A percentile compares a stretch with the other conserved stretches of the same genome.
These are phyloP conservation scores for Eueides isabella DNA, from an alignment of 1,140 invertebrate species.

Conservation along the genomic window DNA sequence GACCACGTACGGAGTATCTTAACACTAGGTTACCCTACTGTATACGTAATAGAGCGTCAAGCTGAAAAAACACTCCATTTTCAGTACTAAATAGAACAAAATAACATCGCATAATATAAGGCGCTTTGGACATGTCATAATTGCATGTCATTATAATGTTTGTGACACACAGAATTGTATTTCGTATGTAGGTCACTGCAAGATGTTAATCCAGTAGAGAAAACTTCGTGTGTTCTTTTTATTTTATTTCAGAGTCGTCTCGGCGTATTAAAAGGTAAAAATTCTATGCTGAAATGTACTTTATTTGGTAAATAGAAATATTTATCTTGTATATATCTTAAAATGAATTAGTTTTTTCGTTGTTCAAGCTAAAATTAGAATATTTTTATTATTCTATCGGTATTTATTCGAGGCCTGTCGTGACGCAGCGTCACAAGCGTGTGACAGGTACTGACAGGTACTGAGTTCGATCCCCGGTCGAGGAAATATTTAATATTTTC, in stretches of 20 bases:
- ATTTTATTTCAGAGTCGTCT: neutral
- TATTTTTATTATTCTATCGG: too few species aligned
- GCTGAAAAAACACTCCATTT: too few species aligned
- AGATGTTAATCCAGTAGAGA: slow-evolving; percentile 10
- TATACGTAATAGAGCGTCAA: too few species aligned
- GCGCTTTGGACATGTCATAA: neutral
- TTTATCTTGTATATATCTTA: neutral
- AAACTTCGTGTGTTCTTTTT: neutral
- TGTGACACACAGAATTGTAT: neutral
- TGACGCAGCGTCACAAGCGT: too few species aligned
- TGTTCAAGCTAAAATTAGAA: too few species aligned
- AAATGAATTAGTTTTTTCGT: too few species aligned
- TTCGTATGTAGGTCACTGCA: neutral
- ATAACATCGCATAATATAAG: neutral
- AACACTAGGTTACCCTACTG: too few species aligned
- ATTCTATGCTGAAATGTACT: neutral
- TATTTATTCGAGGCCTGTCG: too few species aligned
- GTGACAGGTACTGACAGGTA: too few species aligned
- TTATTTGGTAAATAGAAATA: neutral
- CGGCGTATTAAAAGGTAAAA: neutral
- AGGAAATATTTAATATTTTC: too few species aligned
- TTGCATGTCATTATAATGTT: slow-evolving; percentile 2
- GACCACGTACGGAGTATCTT: too few species aligned
- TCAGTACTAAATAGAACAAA: neutral
- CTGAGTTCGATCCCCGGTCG: too few species aligned